Evolutionary conservation across 1,140 invertebrate genomes (phyloP).

Genomic region (silkworm (Bombyx mori)): ASM3026992v2 NC_085115.1:2022501-2023000

Average conservation of each 20-base stretch:
- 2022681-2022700: constrained; percentile 43
- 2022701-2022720: constrained; percentile 37
- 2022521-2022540: constrained; percentile 13
- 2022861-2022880: constrained; percentile 20
- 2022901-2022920: constrained; percentile 45
- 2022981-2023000: constrained; percentile 56
- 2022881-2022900: constrained; percentile 20
- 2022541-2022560: constrained; percentile 13
- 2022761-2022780: constrained; percentile 65
- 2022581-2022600: constrained; percentile 18
- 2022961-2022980: constrained; percentile 56
- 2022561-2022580: constrained; percentile 22
- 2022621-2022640: neutral
- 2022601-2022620: neutral
- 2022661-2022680: constrained; percentile 29
- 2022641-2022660: constrained; percentile 3
- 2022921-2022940: constrained; percentile 51
- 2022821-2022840: constrained; percentile 39
- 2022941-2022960: constrained; percentile 60
- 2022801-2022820: constrained; percentile 27
- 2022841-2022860: constrained; percentile 28
- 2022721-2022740: constrained; percentile 49
- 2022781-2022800: constrained; percentile 27
- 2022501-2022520: constrained; percentile 20
- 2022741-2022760: constrained; percentile 62